phyloP scores from a whole-genome alignment of 2,888 invertebrate species.

The Pyrocoelia pectoralis region DNA sequence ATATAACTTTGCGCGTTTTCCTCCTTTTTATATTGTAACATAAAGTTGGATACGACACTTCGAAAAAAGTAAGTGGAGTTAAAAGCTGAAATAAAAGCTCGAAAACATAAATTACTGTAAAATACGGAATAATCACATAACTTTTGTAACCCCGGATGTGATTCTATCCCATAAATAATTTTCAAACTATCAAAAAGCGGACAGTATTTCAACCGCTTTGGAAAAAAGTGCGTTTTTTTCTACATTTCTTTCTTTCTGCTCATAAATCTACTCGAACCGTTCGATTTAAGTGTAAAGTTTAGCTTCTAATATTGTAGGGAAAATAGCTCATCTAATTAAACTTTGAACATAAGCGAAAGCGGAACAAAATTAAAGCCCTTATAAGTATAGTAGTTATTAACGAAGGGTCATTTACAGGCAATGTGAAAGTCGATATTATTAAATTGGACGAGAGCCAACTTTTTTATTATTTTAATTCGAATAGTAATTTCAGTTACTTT shows the following conservation, averaged over 20 bases:
- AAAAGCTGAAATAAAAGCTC: neutral
- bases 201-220: constrained; percentile 1
- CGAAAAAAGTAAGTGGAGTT: too few species aligned
- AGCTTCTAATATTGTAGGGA: neutral
- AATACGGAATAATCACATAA: neutral
- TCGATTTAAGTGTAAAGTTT: neutral
- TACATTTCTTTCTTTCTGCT: neutral
- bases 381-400: too few species aligned
- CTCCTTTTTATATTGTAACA: too few species aligned
- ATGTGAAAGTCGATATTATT: too few species aligned
- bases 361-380: too few species aligned
- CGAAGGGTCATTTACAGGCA: too few species aligned
- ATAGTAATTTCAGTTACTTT: too few species aligned
- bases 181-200: neutral
- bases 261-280: neutral
- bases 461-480: too few species aligned
- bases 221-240: neutral
- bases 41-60: too few species aligned
- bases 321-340: neutral
- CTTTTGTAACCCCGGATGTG: neutral
- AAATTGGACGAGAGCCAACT: too few species aligned
- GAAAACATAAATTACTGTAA: neutral
- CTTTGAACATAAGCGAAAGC: too few species aligned
- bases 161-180: neutral
- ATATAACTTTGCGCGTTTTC: too few species aligned